Base-by-base conservation (phyloP, 1,140 invertebrate genomes). In the Drosophila prosaltans region DNA sequence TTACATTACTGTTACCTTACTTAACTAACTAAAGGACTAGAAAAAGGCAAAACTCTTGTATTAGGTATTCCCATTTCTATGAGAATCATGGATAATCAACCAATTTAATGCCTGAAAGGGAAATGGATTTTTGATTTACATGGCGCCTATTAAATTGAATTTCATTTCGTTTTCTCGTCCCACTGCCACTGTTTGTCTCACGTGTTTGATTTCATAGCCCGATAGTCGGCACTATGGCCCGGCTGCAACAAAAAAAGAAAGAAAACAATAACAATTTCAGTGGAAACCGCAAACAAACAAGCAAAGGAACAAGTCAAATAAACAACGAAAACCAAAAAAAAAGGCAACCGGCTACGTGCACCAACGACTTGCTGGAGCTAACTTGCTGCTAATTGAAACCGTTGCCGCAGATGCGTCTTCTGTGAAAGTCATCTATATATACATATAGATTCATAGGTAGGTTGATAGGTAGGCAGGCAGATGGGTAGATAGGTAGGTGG, bases 261-360 rank as follows among this genome's bases (percentile, higher is more conserved):
- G 16, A 16, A 16, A 43, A 48, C 9, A 59, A 7, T 16, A 21
- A 58, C 36, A 26, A 26, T 54, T 65, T 51, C 16, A 24, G 43
- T 54, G 43, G 67, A 65, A 65, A 70, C 32, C 41, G 30, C 30
- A 74, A 74, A 54, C 65, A 68, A 75, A 28, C 63, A 68, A 75
- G 21, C 63, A 45, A 65, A 7, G 32, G 6, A 36, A 36, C 32
- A 36, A 36, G 32, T 36, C 32, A 36, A 36, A 36, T 65, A 39
- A 5, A 51, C 11, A 64, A 74, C 32, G 4, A 30, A 58, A 43
- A 68, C 58, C 59, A 48, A 69, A 51, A 75, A 64, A 55, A 71
- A 62, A 65, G 66, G 54, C 45, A 51, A 74, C 43, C 54, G 65
- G 51, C 67, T 71, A 45, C 45, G 45, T 48, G 45, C 45, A 48